Base-by-base conservation (phyloP, 2,113 vertebrate genomes). In the Tragelaphus buxtoni region DNA sequence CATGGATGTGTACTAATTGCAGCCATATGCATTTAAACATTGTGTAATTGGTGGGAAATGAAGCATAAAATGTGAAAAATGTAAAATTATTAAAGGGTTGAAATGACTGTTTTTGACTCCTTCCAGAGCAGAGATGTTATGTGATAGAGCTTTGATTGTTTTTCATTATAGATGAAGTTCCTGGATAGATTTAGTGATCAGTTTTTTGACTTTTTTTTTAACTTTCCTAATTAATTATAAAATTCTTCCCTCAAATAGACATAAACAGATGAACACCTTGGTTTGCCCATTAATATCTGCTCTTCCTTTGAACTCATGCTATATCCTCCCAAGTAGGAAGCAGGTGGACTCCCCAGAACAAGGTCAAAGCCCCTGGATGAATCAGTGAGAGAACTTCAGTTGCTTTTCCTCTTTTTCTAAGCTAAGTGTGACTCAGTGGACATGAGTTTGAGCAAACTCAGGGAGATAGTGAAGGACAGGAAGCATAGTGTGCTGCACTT, bases 41-140 rank as follows among this genome's bases (percentile, higher is more conserved):
- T 39, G 49, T 95, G 85, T 97, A 95, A 60, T 90, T 90, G 55
- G 35, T 96, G 10, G 69, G 84, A 97, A 98, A 96, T 95, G 88
- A 95, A 97, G 88, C 90, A 55, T 95, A 91, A 97, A 93, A 61
- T 76, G 53, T 94, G 92, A 95, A 93, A 91, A 88, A 84, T 76
- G 11, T 92, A 4, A 89, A 61, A 87, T 95, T 94, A 95, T 56
- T 95, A 96, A 95, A 51, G 60, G 82, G 1, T 53, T 92, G 60
- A 84, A 91, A 47, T 81, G 32, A 76, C 6, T 63, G 45, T 56
- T 55, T 91, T 95, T 92, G 87, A 53, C 82, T 95, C 55, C 12
- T 96, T 92, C 72, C 24, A 85, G 47, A 86, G 32, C 13, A 83
- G 22, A 17, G 35, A 42, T 49, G 47, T 83, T 89, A 45, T 9